phyloP scores from a whole-genome alignment of 2,797 vertebrate genomes.

The Moxostoma hubbsi region DNA sequence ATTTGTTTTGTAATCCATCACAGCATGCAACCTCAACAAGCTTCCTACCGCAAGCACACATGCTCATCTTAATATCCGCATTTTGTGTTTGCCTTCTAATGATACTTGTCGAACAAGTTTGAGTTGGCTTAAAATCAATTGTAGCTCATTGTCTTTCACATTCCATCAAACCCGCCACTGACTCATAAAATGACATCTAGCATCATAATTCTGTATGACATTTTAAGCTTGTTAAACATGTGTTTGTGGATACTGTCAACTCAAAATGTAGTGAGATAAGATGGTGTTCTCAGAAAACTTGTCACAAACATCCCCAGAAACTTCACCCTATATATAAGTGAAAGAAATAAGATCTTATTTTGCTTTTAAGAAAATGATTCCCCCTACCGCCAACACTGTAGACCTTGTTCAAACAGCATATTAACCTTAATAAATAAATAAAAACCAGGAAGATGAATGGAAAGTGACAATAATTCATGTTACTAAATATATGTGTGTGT shows the following conservation, averaged over 20 bases:
- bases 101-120: constrained; percentile 29
- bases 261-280: neutral
- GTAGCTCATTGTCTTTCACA: constrained; percentile 32
- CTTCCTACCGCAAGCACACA: neutral
- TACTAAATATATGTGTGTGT: too few species aligned
- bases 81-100: constrained; percentile 11
- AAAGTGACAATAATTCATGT: too few species aligned
- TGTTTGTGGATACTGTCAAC: neutral
- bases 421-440: too few species aligned
- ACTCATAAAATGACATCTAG: constrained; percentile 39
- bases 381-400: too few species aligned
- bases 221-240: neutral
- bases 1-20: constrained; percentile 30
- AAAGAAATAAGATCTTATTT: too few species aligned
- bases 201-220: neutral
- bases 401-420: too few species aligned
- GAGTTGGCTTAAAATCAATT: constrained; percentile 24
- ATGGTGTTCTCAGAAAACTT: neutral
- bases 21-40: neutral
- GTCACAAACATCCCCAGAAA: neutral
- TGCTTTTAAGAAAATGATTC: too few species aligned
- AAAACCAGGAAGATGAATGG: too few species aligned
- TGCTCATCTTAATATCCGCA: constrained; percentile 18
- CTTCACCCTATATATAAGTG: too few species aligned
- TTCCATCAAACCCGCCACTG: constrained; percentile 2